Base-by-base conservation (phyloP, 1,140 invertebrate genomes). In the Aleiodes sp. region DNA sequence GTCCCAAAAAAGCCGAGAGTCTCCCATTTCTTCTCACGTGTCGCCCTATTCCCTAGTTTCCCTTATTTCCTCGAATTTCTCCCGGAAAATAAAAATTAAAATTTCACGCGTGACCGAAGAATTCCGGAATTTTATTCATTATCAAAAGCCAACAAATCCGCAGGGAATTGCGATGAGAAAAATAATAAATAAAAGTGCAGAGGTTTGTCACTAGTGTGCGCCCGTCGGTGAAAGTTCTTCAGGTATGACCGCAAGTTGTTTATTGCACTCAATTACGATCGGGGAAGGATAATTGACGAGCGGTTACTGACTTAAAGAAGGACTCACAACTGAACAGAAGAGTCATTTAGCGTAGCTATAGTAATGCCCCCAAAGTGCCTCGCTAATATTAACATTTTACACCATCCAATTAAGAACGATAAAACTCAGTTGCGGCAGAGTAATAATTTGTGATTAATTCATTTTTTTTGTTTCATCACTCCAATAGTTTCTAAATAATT, bases 301-400 rank as follows among this genome's bases (percentile, higher is more conserved):
- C 46, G 46, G 46, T 52, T 52, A 52, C 46, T 52, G 19, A 52
- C 46, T 52, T 24, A n/a, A n/a, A n/a, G n/a, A 52, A 52, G 46
- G 46, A 52, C 16, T 24, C 16, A 8, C 12, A 16, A 7, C 46
- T 10, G 46, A 52, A 16, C 46, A 52, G 19, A 24, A 16, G 46
- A 52, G 46, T 52, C 46, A 52, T 52, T 52, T 52, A 24, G n/a
- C n/a, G n/a, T n/a, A n/a, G 26, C 46, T 52, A 21, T 52, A 16
- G 19, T 24, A 52, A 9, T 24, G 46, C 26, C 46, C 21, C 46
- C 46, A 16, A 52, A 52, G 46, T 52, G 46, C 46, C 46, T 52
- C 46, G 46, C 46, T 52, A 52, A 52, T 52, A 52, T 52, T 52
- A 52, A 52, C 46, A 52, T 52, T 52, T 52, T 52, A 52, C 46